phyloP scores from a whole-genome alignment of 2,888 invertebrate species.

The Zootermopsis nevadensis region DNA sequence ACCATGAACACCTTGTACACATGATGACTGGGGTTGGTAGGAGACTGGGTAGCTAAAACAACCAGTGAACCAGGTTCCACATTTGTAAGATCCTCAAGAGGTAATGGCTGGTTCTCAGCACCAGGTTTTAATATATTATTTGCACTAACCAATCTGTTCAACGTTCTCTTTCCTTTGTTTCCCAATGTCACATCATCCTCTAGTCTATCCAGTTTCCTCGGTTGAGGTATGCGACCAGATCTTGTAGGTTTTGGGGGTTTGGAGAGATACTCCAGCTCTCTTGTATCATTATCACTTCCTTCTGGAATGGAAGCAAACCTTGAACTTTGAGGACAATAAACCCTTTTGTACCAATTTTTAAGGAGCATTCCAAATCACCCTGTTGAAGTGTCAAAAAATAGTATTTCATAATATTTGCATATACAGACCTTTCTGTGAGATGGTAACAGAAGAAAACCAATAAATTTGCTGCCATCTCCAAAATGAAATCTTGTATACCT shows the following conservation, averaged over 20 bases:
- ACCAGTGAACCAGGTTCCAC: slow-evolving; percentile 51
- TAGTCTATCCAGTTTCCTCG: background rate
- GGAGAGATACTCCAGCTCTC: slow-evolving; percentile 28
- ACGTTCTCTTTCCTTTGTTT: background rate
- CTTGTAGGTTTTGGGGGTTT: slow-evolving; percentile 38
- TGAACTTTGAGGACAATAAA: too few species aligned
- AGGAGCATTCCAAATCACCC: too few species aligned
- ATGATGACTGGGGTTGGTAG: slow-evolving; percentile 42
- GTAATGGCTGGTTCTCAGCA: background rate
- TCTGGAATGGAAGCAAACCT: too few species aligned
- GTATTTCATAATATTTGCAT: too few species aligned
- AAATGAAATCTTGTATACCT: too few species aligned
- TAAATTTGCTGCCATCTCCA: too few species aligned
- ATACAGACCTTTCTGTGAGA: too few species aligned
- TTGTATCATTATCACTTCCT: background rate
- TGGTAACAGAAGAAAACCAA: too few species aligned
- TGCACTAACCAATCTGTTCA: background rate
- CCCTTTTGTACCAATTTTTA: too few species aligned
- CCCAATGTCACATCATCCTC: slow-evolving; percentile 3
- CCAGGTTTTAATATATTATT: background rate
- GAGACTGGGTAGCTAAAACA: slow-evolving; percentile 47
- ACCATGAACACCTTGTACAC: slow-evolving; percentile 52
- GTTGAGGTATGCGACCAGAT: slow-evolving; percentile 33
- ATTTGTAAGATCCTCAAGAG: slow-evolving; percentile 36
- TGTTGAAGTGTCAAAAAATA: too few species aligned